Base-by-base conservation (phyloP, 1,140 invertebrate species). In the Ips nitidus region DNA sequence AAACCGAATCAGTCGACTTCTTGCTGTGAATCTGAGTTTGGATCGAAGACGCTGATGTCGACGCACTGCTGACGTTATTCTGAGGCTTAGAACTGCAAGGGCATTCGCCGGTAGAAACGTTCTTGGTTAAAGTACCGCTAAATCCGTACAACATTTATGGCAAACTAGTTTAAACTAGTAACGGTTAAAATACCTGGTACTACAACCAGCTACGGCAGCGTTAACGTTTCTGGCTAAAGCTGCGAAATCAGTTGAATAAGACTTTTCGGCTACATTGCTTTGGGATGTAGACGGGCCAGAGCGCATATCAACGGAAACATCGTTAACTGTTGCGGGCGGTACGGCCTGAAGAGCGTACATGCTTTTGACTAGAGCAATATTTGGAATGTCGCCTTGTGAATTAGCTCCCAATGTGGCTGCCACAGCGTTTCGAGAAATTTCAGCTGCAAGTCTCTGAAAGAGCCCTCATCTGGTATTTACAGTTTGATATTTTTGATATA, bases 391-490 rank as follows among this genome's bases (percentile, higher is more conserved):
- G 36, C 62, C 60, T 70, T 77, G 76, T 2, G 65, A 79, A 6
- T 78, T 75, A 37, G 69, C 68, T n/a, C 75, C 82, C 69, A 83
- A 81, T 2, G 82, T 84, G 63, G 83, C 84, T 41, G 84, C 79
- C 8, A 85, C 79, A 1, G 87, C 85, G 80, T 89, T 90, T 52
- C 89, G 83, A 1, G 89, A 88, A 76, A 91, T 88, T 81, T 92
- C 90, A 64, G 91, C 83, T 2, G 87, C 85, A 60, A 92, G 78
- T 73, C 89, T 84, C 88, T 70, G 5, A 39, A 58, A 65, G 52
- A 53, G 22, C 22, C 22, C 1, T 2, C 22, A 22, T 22, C 22
- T 62, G 1, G 43, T 47, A 47, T 47, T 47, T 47, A 5, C 4
- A 47, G 4, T 4, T 47, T 4, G 8, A 1, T 1, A 47, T 4